Base-by-base conservation (phyloP, 1,140 invertebrate genomes). In the Cepaea nemoralis region DNA sequence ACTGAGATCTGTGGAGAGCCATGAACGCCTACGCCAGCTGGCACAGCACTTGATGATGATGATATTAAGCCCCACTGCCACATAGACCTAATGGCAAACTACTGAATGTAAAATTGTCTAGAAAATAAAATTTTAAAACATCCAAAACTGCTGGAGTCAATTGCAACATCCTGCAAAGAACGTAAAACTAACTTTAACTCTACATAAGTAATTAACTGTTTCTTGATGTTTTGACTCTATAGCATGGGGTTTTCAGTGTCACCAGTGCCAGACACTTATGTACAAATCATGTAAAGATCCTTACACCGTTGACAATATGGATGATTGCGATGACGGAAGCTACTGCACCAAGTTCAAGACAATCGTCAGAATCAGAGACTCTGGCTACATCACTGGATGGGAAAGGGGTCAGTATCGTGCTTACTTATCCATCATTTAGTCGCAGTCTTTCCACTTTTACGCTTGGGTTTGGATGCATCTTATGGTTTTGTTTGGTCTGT, bases 311-410 rank as follows among this genome's bases (percentile, higher is more conserved):
- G 84, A 86, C 74, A 82, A 85, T 45, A 66, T 84, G 45, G 85
- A 80, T 37, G 85, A 84, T 40, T 87, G 86, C 77, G 83, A 83
- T 33, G 83, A 84, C 27, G 83, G 83, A 31, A 81, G 80, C 0
- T 83, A 84, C 45, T 87, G 86, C 77, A 80, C 85, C 35, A 87
- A 87, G 75, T 86, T 83, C 55, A 87, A 86, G 77, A 87, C 86
- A 1, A 67, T 85, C 5, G 66, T 83, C 55, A 82, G 79, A 35
- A 67, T 87, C n/a, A 24, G 80, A 59, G 86, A 87, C 70, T 86
- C 86, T 24, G 86, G 86, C 35, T 85, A 83, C 67, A 86, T 87
- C 35, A 82, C 78, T 33, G 85, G 86, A 24, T 81, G 74, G 83
- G 81, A 81, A 31, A 85, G 85, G 83, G 80, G 85, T 87, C 73